Percentiles rank a stretch among this genome's conserved stretches.
Conservation (phyloP, 2,797 vertebrate genomes). For the Mormyrus hasselquistii region DNA sequence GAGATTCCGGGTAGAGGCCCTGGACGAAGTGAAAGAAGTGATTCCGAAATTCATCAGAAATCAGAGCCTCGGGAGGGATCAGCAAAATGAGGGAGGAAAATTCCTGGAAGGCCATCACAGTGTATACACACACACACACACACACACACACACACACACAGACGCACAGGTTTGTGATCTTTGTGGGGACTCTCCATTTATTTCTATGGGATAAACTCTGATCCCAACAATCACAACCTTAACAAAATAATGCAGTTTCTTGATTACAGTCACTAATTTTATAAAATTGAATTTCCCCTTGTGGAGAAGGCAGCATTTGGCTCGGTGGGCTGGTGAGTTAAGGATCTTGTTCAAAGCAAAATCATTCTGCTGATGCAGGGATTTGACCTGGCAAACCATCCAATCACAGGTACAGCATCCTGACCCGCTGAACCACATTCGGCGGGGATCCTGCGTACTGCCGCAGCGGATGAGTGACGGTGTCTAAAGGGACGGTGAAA, state of each 20-base stretch:
- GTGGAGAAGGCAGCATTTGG: background rate
- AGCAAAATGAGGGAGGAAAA: background rate
- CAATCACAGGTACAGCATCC: background rate
- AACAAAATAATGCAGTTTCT: background rate
- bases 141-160: no score
- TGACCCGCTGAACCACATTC: background rate
- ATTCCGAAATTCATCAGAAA: background rate
- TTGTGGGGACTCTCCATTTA: background rate
- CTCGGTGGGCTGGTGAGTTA: background rate
- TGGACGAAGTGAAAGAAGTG: conserved; percentile 32
- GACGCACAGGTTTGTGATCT: background rate
- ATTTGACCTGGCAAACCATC: background rate
- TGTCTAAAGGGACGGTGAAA: background rate
- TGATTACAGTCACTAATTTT: background rate
- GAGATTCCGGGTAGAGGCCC: conserved; percentile 70
- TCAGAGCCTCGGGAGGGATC: background rate
- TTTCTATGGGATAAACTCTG: background rate
- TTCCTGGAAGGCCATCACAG: background rate
- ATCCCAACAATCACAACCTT: background rate
- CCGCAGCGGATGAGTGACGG: background rate
- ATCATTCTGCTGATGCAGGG: background rate
- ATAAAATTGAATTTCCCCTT: background rate
- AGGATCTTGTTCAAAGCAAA: background rate
- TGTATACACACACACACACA: background rate
- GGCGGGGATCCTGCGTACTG: background rate